These are phyloP conservation scores for Stegodyphus dumicola DNA, from an alignment of 1,140 invertebrate genomes.

Conservation along the genomic window DNA sequence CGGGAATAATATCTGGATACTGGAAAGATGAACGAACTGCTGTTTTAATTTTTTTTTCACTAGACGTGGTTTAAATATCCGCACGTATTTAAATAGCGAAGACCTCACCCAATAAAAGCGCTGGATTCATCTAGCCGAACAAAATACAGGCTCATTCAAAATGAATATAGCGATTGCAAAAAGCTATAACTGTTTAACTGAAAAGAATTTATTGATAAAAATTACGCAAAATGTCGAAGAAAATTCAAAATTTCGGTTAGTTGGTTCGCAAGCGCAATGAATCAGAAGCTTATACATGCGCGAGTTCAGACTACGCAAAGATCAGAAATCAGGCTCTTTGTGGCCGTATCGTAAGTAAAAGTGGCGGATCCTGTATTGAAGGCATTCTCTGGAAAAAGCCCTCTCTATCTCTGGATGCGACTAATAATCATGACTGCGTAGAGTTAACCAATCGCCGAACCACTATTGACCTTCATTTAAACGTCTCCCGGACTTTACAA, in stretches of 20 bases:
- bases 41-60: fast-evolving
- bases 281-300: background rate
- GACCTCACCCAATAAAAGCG: no score
- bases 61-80: no score
- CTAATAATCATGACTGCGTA: no score
- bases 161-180: no score
- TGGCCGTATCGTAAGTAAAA: background rate
- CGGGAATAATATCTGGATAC: no score
- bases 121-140: background rate
- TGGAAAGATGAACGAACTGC: no score
- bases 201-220: background rate
- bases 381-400: background rate
- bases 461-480: no score
- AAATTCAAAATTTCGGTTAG: slow-evolving; percentile 9
- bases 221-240: background rate
- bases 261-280: background rate
- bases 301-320: background rate
- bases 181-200: no score
- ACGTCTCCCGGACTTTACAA: no score
- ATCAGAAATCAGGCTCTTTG: background rate
- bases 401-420: no score
- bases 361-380: background rate
- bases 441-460: no score
- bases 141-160: background rate
- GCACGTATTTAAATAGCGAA: no score